A percentile compares a stretch with the other conserved stretches of the same genome.
Conservation (phyloP, 2,113 vertebrate species). For the Urocitellus parryii region DNA sequence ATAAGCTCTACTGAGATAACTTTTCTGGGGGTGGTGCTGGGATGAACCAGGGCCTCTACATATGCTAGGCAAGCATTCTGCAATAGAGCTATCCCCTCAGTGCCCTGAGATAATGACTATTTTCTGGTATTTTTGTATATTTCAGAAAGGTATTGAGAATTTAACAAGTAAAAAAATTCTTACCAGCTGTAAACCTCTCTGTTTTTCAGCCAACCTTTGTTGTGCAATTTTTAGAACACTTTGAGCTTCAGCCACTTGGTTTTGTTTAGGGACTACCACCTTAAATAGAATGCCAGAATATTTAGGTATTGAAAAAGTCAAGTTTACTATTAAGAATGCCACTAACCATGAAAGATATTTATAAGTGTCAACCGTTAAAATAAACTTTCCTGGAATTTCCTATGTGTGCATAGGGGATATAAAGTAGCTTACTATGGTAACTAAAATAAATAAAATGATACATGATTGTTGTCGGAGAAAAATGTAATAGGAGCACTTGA, state of each 20-base stretch:
- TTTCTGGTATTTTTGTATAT: background rate
- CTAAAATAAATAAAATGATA: background rate
- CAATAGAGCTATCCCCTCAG: background rate
- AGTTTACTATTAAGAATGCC: background rate
- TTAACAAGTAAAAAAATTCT: constrained; percentile 58
- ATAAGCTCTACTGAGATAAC: background rate
- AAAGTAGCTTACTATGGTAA: background rate
- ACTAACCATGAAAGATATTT: background rate
- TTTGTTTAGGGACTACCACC: constrained; percentile 84
- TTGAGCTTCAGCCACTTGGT: constrained; percentile 83
- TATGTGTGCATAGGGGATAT: background rate
- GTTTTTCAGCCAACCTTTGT: constrained; percentile 82
- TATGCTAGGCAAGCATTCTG: background rate
- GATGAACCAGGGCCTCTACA: too few relatives aligned
- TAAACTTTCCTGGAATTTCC: background rate
- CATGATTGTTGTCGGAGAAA: background rate
- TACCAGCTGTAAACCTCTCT: constrained; percentile 85
- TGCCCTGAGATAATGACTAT: background rate
- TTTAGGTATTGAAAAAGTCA: background rate
- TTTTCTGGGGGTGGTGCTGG: background rate
- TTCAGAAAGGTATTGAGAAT: background rate
- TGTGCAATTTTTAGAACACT: constrained; percentile 80
- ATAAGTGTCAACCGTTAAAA: background rate
- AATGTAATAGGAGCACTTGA: background rate
- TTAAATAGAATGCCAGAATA: constrained; percentile 69